Evolutionary conservation across 2,113 vertebrate genomes (phyloP).

Genomic region (Ailurus styani): DNA sequence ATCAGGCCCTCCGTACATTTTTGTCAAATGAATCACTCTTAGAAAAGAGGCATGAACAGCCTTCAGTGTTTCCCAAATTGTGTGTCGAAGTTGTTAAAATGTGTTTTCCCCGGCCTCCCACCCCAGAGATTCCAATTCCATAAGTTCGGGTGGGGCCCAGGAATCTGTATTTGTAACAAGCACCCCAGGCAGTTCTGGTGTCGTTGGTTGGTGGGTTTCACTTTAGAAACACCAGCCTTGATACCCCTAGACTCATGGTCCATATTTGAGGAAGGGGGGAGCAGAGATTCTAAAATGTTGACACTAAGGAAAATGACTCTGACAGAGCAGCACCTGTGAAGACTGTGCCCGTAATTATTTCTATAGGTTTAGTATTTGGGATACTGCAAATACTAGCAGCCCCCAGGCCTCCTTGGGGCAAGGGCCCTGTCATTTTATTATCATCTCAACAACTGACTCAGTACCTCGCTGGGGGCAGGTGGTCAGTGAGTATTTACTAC

Average conservation of each 20-base stretch:
- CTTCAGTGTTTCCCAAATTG: neutral
- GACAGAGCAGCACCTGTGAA: neutral
- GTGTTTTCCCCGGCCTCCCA: neutral
- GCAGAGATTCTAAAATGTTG: neutral
- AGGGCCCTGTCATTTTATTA: neutral
- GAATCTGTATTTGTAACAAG: neutral
- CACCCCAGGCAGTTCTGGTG: neutral
- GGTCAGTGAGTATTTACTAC: neutral
- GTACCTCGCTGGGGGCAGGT: neutral
- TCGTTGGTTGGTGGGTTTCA: neutral
- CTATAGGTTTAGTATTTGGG: neutral
- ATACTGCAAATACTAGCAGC: neutral
- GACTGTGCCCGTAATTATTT: neutral
- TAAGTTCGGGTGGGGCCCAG: neutral
- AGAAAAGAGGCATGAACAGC: neutral
- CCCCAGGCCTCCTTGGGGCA: neutral
- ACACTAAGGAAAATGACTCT: neutral
- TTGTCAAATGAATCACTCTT: neutral
- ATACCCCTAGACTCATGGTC: no score
- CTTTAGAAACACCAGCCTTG: neutral
- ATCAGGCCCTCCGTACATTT: neutral
- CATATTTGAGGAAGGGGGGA: no score
- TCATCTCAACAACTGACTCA: neutral
- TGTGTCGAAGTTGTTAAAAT: neutral
- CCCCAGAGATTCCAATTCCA: neutral